phyloP scores from a whole-genome alignment of 2,797 vertebrate species.

The Mormyrus proboscirostris region DNA sequence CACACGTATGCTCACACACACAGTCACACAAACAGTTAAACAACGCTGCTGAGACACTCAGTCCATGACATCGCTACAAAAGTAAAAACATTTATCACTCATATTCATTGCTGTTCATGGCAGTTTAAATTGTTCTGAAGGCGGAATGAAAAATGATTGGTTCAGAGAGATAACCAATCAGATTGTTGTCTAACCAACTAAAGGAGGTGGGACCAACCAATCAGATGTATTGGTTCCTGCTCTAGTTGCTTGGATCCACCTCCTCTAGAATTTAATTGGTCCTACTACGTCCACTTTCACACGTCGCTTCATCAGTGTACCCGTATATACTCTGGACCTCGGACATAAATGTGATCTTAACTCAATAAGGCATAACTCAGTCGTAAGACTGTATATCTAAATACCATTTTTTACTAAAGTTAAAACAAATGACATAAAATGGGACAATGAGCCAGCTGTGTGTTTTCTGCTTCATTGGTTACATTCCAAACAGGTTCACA shows the following conservation, averaged over 20 bases:
- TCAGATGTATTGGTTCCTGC: not conserved
- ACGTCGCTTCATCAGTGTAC: not conserved
- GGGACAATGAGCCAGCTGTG: not conserved
- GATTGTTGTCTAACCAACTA: not conserved
- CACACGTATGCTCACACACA: not conserved
- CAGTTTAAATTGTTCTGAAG: not conserved
- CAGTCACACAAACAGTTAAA: not conserved
- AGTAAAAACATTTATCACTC: not conserved
- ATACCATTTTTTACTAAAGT: not conserved
- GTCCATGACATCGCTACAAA: not conserved
- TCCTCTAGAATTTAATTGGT: not conserved
- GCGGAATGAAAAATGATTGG: not conserved
- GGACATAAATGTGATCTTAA: not conserved
- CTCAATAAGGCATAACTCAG: not conserved
- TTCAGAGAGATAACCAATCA: not conserved
- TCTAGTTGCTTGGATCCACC: not conserved
- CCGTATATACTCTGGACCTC: not conserved
- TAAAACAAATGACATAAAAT: not conserved
- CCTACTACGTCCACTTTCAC: not conserved
- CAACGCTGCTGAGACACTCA: not conserved
- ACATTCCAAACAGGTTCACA: not conserved
- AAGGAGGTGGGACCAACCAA: not conserved
- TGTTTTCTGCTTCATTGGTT: not conserved
- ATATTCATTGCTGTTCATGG: not conserved
- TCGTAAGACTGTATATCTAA: not conserved